Percentiles rank a stretch among this genome's conserved stretches.
These are phyloP conservation scores for Megathymus violae DNA, from an alignment of 1,140 invertebrate genomes.

Conservation along the genomic window DNA sequence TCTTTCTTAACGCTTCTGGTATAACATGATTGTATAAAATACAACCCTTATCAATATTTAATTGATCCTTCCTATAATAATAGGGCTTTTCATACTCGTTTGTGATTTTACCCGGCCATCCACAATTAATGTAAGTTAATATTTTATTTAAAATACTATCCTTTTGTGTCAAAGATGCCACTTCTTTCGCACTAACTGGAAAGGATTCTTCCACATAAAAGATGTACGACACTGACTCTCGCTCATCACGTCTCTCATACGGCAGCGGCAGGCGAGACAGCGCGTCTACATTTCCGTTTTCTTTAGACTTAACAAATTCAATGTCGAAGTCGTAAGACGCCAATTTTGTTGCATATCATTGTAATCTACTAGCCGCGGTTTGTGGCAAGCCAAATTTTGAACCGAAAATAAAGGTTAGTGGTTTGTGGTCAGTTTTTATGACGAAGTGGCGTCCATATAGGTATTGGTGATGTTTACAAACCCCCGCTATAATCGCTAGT, in stretches of 20 bases:
- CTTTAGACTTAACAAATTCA: constrained; percentile 39
- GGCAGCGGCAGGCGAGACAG: constrained; percentile 41
- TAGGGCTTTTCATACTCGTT: constrained; percentile 37
- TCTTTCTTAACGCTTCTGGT: constrained; percentile 48
- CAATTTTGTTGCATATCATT: constrained; percentile 41
- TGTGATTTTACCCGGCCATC: constrained; percentile 38
- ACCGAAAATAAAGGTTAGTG: constrained; percentile 48
- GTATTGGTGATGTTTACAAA: constrained; percentile 82
- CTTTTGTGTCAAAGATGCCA: constrained; percentile 28
- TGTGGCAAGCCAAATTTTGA: constrained; percentile 43
- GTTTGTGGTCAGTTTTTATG: constrained; percentile 81
- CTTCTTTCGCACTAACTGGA: constrained; percentile 34
- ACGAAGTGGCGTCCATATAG: constrained; percentile 80
- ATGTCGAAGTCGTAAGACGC: constrained; percentile 45
- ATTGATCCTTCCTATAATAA: constrained; percentile 37
- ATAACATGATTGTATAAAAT: constrained; percentile 61
- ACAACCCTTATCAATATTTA: constrained; percentile 43
- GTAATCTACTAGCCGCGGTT: constrained; percentile 42
- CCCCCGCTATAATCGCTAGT: constrained; percentile 74
- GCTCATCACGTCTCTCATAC: constrained; percentile 7
- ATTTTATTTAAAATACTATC: constrained; percentile 43
- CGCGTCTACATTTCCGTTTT: constrained; percentile 38
- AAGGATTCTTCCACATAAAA: constrained; percentile 38
- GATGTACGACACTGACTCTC: constrained; percentile 17
- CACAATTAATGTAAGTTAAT: constrained; percentile 38